Conservation (phyloP, 2,888 invertebrate species). For the Ormyrus nitidulus region DNA sequence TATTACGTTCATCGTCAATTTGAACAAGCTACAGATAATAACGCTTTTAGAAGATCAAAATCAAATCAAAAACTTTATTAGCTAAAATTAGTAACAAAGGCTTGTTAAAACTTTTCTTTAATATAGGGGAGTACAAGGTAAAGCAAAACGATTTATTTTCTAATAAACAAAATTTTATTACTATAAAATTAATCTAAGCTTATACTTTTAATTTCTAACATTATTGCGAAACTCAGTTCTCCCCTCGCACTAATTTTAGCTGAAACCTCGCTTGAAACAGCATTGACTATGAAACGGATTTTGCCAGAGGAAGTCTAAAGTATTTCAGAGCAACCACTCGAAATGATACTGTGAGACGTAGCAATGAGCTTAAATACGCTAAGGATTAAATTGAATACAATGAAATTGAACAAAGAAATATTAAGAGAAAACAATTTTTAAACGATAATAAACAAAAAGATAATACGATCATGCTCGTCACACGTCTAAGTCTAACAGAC, state of each 20-base stretch:
- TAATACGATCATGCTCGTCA: conserved; percentile 54
- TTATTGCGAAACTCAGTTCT: background rate
- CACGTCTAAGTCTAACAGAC: conserved; percentile 46
- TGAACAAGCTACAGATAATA: background rate
- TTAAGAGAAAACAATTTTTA: conserved; percentile 46
- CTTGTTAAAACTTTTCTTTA: background rate
- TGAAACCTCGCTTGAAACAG: conserved; percentile 21
- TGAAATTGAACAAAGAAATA: conserved; percentile 42
- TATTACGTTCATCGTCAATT: conserved; percentile 53
- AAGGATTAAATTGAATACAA: conserved; percentile 40
- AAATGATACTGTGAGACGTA: conserved; percentile 53
- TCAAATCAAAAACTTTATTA: background rate
- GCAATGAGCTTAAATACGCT: conserved; percentile 33
- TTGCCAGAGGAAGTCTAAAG: conserved; percentile 45
- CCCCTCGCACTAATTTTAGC: conserved; percentile 15
- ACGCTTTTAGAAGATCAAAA: too few relatives aligned
- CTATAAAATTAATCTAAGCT: background rate
- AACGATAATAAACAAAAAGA: conserved; percentile 53
- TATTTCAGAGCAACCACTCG: conserved; percentile 54
- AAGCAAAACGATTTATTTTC: too few relatives aligned
- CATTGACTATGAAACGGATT: conserved; percentile 55
- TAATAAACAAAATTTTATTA: too few relatives aligned
- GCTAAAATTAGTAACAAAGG: conserved; percentile 21
- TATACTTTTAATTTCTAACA: background rate
- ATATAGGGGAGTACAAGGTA: background rate